These are phyloP conservation scores for Danaus chrysippus DNA, from an alignment of 2,888 invertebrate genomes.

Conservation along the genomic window DNA sequence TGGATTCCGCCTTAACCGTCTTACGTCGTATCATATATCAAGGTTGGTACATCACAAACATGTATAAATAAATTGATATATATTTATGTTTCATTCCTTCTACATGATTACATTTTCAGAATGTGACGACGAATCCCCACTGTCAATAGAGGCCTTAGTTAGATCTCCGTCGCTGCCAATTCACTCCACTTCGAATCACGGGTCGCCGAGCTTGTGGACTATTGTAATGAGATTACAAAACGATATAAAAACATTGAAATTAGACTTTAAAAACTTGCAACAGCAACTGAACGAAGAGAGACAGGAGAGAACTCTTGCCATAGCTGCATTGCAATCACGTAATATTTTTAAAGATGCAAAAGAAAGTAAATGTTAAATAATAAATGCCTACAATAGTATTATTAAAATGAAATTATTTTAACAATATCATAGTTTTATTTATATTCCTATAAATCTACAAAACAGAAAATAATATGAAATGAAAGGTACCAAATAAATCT, in stretches of 20 bases:
- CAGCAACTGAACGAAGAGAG: conserved; percentile 84
- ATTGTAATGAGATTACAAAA: conserved; percentile 87
- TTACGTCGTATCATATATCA: conserved; percentile 14
- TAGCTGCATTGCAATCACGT: conserved; percentile 64
- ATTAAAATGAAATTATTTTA: conserved; percentile 24
- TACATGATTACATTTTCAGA: conserved; percentile 59
- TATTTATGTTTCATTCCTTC: conserved; percentile 20
- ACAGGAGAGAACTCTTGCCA: conserved; percentile 71
- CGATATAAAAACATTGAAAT: conserved; percentile 83
- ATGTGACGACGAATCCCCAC: conserved; percentile 67
- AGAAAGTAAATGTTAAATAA: conserved; percentile 68
- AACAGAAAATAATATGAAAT: neutral
- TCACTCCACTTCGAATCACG: conserved; percentile 56
- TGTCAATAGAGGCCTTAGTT: conserved; percentile 64
- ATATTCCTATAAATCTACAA: neutral
- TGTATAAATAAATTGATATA: conserved; percentile 35
- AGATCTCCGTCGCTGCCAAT: conserved; percentile 72
- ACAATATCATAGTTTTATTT: conserved; percentile 19
- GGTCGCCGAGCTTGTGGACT: conserved; percentile 84
- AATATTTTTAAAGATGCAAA: conserved; percentile 66
- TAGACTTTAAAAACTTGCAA: conserved; percentile 79
- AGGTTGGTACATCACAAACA: conserved; percentile 31
- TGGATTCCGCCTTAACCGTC: conserved; percentile 10
- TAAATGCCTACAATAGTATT: conserved; percentile 23
- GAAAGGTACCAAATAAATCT: no score